phyloP scores from a whole-genome alignment of 2,113 vertebrate genomes.

The Erythrocercus mccallii region DNA sequence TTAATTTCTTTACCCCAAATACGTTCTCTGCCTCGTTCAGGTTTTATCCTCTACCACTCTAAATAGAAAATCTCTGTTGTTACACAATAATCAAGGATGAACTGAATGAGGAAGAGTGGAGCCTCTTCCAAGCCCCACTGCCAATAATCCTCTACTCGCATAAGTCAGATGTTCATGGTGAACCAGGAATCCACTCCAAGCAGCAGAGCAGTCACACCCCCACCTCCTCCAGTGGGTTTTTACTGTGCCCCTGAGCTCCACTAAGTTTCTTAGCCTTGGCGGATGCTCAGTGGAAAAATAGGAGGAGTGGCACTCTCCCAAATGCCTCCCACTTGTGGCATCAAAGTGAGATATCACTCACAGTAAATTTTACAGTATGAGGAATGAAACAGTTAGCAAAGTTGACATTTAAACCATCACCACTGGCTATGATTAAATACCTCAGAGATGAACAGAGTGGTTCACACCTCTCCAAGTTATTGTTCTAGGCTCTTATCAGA shows the following conservation, averaged over 20 bases:
- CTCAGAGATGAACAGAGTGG: constrained; percentile 5
- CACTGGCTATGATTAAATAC: constrained; percentile 49
- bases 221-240: not conserved
- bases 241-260: not conserved
- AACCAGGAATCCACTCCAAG: not conserved
- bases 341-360: constrained; percentile 43
- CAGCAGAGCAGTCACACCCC: not conserved
- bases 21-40: not conserved
- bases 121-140: not conserved
- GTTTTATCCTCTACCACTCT: not conserved
- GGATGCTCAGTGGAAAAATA: constrained; percentile 13
- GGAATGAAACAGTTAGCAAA: constrained; percentile 59
- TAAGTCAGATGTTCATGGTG: not conserved
- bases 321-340: constrained; percentile 54
- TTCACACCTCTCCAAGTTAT: constrained; percentile 25
- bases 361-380: constrained; percentile 43
- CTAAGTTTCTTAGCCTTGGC: not conserved
- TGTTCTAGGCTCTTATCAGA: constrained; percentile 34
- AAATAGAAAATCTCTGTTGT: rapidly evolving
- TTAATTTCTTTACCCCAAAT: not conserved
- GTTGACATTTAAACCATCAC: constrained; percentile 63
- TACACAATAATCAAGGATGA: not conserved
- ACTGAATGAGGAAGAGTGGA: not conserved
- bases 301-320: constrained; percentile 30
- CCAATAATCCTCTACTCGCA: not conserved